phyloP scores from a whole-genome alignment of 1,140 invertebrate genomes.

The Agraylea sexmaculata region DNA sequence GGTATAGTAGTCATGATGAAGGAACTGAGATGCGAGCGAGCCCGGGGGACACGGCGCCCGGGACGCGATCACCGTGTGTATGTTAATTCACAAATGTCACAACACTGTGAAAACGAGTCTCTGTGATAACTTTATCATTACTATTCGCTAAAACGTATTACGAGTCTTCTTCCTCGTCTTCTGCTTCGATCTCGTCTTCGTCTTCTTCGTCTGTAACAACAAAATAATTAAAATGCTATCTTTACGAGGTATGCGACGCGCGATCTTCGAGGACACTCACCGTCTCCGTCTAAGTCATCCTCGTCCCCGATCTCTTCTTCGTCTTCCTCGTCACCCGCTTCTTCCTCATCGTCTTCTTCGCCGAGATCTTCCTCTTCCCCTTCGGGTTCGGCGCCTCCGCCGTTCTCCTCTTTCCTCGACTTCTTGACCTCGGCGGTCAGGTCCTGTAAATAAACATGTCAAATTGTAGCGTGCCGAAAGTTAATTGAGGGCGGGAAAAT shows the following conservation, averaged over 20 bases:
- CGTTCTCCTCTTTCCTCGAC: conserved; percentile 65
- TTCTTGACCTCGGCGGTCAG: conserved; percentile 64
- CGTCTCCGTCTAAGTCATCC: conserved; percentile 53
- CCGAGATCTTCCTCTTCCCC: conserved; percentile 38
- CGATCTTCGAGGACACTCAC: conserved; percentile 29
- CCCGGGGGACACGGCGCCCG: neutral
- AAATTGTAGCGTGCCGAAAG: neutral
- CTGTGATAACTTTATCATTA: conserved; percentile 20
- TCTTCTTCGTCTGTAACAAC: conserved; percentile 48
- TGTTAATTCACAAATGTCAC: conserved; percentile 22
- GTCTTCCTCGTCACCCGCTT: conserved; percentile 50
- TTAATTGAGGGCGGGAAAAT: neutral
- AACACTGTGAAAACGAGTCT: conserved; percentile 22
- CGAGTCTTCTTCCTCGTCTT: conserved; percentile 49
- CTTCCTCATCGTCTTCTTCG: conserved; percentile 44
- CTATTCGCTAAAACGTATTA: conserved; percentile 29
- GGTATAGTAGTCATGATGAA: too few relatives aligned
- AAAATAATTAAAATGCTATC: conserved; percentile 11
- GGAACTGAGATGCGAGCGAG: conserved; percentile 1
- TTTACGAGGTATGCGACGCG: neutral
- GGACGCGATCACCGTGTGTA: conserved; percentile 17
- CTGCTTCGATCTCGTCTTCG: conserved; percentile 40
- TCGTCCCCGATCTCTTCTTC: conserved; percentile 55
- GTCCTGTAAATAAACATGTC: conserved; percentile 41
- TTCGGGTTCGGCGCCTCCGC: conserved; percentile 46